Percentiles rank a stretch among this genome's conserved stretches.
phyloP scores from a whole-genome alignment of 2,888 invertebrate genomes.

The Ophion ventricosus region DNA sequence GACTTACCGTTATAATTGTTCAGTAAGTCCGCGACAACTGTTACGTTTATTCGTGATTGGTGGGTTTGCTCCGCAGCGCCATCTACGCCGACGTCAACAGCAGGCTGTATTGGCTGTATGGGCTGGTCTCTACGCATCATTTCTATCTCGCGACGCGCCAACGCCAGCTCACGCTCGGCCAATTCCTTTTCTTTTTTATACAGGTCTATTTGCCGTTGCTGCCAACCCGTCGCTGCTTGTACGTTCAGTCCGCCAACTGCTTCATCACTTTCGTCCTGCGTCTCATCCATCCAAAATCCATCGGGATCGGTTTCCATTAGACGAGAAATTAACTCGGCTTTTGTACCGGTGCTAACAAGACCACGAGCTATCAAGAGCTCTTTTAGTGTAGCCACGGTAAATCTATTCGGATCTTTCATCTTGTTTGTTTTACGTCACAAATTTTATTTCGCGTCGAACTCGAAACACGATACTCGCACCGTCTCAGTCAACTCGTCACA shows the following conservation, averaged over 20 bases:
- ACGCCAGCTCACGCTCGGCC: conserved; percentile 16
- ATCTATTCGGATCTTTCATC: conserved; percentile 7
- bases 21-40: not conserved
- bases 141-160: conserved; percentile 17
- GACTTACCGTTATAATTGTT: not conserved
- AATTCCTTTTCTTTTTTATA: conserved; percentile 12
- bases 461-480: not conserved
- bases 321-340: conserved; percentile 24
- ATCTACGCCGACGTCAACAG: not conserved
- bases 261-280: not conserved
- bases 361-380: not conserved
- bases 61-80: not conserved
- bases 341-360: not conserved
- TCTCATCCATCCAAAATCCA: not conserved
- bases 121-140: not conserved
- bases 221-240: not conserved
- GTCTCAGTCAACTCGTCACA: too few relatives aligned
- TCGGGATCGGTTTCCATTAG: conserved; percentile 19
- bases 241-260: not conserved
- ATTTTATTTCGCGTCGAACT: not conserved
- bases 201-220: conserved; percentile 8
- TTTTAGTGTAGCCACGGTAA: not conserved
- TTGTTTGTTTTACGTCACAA: not conserved
- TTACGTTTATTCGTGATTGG: not conserved
- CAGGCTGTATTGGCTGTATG: not conserved